Conservation (phyloP, 1,140 invertebrate genomes). For the Vanessa atalanta region DNA sequence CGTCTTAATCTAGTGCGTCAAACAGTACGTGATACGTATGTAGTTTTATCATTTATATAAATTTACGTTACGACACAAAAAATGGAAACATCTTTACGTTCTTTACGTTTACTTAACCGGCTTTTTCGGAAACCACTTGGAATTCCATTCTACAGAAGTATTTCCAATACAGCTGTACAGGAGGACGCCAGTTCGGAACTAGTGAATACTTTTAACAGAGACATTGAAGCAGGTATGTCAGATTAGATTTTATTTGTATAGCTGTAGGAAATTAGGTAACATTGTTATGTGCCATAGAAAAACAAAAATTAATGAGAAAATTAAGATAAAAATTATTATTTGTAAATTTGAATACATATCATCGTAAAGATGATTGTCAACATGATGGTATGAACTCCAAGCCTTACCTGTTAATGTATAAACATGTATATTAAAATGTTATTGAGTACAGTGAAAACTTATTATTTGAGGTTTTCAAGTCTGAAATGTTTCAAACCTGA, state of each 20-base stretch:
- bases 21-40: neutral
- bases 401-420: no score
- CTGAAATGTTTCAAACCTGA: no score
- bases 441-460: no score
- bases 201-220: slow-evolving; percentile 60
- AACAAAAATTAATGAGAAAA: no score
- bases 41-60: slow-evolving; percentile 1
- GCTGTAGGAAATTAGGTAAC: neutral
- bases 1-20: slow-evolving; percentile 14
- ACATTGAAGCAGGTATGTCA: slow-evolving; percentile 59
- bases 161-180: slow-evolving; percentile 53
- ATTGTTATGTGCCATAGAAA: neutral
- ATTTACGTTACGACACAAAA: slow-evolving; percentile 19
- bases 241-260: neutral
- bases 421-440: no score
- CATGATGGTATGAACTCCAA: no score
- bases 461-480: no score
- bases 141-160: slow-evolving; percentile 46
- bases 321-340: no score
- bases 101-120: slow-evolving; percentile 56
- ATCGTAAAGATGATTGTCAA: no score
- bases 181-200: slow-evolving; percentile 60
- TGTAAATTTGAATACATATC: no score
- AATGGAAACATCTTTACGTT: slow-evolving; percentile 61
- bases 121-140: slow-evolving; percentile 58